Evolutionary conservation across 2,888 invertebrate species (phyloP).

Genomic region (Volucella zonaria): DNA sequence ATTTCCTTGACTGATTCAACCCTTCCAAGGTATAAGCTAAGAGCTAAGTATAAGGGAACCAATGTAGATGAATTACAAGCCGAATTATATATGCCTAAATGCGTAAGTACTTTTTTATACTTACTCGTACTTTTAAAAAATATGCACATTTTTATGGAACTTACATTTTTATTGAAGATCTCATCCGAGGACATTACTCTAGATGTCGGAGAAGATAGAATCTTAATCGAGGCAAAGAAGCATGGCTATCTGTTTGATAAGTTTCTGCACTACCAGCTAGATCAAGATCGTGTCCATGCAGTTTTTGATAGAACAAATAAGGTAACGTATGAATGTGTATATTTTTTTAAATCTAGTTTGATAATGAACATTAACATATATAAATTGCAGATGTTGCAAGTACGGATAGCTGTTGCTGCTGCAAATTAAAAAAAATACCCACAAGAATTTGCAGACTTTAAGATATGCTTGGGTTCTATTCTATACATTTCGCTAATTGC

Average conservation of each 20-base stretch:
- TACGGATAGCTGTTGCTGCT: conserved; percentile 78
- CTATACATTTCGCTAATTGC: too few species aligned
- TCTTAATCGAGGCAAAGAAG: conserved; percentile 86
- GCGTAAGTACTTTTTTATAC: conserved; percentile 77
- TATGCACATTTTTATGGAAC: not conserved
- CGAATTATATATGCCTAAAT: conserved; percentile 82
- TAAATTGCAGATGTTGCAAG: conserved; percentile 79
- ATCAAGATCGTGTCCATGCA: conserved; percentile 84
- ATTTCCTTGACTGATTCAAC: conserved; percentile 78
- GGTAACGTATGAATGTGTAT: conserved; percentile 78
- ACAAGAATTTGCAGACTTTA: too few species aligned
- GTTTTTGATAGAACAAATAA: conserved; percentile 84
- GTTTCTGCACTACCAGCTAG: conserved; percentile 87
- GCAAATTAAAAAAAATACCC: conserved; percentile 19
- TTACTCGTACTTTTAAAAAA: too few species aligned
- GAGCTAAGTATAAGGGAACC: conserved; percentile 84
- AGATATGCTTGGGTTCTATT: too few species aligned
- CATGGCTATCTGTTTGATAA: conserved; percentile 87
- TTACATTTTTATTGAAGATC: conserved; percentile 81
- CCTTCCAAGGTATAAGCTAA: conserved; percentile 85
- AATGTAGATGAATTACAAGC: conserved; percentile 79
- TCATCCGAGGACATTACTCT: conserved; percentile 86
- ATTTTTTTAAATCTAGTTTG: not conserved
- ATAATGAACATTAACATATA: not conserved
- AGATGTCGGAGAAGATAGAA: conserved; percentile 89